Base-by-base conservation (phyloP, 2,797 vertebrate species). In the Myripristis jacobus region DNA sequence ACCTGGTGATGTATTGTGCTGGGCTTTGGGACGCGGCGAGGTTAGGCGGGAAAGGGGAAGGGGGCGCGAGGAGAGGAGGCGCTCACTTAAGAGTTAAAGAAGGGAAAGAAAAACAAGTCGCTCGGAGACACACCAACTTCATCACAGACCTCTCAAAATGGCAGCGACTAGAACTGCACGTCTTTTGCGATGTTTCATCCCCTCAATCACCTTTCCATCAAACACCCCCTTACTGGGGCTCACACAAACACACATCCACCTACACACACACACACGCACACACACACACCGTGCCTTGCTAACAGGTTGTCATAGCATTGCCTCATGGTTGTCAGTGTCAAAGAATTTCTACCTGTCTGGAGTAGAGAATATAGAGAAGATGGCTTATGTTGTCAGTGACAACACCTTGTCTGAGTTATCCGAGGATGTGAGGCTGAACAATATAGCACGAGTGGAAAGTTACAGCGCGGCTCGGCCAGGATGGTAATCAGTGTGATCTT, bases 1-100 rank as follows among this genome's bases (percentile, higher is more conserved):
- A 86, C 82, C 81, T 84, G 81, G 86, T 93, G 92, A 93, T 92
- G 90, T 93, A 93, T 93, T 90, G 91, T 88, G 86, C 90, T 92
- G 92, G 87, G 92, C 90, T 93, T 93, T 92, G 85, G 91, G 88
- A 92, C 87, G 59, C 79, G 83, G 84, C 67, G 83, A 75, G 72
- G 79, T 87, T 87, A 84, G 77, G 70, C 68, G 66, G 68, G 48
- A 10, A 31, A 43, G 69, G 52, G 75, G 65, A 62, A 81, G 80
- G 63, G 58, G 18, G 2, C 1, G 25, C 21, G 16, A 5, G 25
- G 8, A 10, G 27, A 18, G 13, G 27, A 3, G 52, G 65, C 31
- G 79, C 75, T 77, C 60, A 64, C 75, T 74, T 78, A 83, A 77
- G 86, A 89, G 89, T 90, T 92, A 85, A 93, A 88, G 87, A 83